Evolutionary conservation across 2,797 vertebrate species (phyloP).

Genomic region (Limosa lapponica): DNA sequence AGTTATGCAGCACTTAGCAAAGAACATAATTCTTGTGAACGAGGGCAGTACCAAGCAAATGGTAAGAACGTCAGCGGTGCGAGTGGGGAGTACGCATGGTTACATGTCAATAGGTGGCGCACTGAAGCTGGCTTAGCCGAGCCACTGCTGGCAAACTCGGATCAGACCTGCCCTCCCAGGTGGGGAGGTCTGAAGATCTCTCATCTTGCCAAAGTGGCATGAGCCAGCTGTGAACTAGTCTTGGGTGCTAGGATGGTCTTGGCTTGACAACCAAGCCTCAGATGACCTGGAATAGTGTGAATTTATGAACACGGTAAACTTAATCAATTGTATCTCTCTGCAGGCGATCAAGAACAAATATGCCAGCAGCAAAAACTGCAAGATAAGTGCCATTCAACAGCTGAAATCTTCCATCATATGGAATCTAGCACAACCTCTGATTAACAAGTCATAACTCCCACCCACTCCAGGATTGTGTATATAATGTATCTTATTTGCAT

Average conservation of each 20-base stretch:
- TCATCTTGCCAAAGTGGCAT: too few relatives aligned
- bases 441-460: neutral
- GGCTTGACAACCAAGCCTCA: neutral
- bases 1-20: constrained; percentile 86
- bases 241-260: neutral
- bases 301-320: neutral
- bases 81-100: accelerated
- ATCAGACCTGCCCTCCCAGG: neutral
- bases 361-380: constrained; percentile 75
- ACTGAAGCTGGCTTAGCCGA: neutral
- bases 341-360: constrained; percentile 89
- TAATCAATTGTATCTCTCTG: neutral
- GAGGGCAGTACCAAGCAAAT: constrained; percentile 78
- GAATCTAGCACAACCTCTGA: constrained; percentile 77
- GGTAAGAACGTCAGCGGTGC: constrained; percentile 67
- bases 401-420: constrained; percentile 79
- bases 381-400: constrained; percentile 80
- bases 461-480: neutral
- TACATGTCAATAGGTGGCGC: accelerated
- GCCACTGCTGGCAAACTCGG: neutral
- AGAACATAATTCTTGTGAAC: constrained; percentile 86
- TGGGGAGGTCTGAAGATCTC: neutral
- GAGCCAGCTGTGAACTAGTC: neutral
- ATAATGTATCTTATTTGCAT: neutral
- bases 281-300: neutral